Conservation (phyloP, 2,113 vertebrate species). For the Callocephalon fimbriatum region DNA sequence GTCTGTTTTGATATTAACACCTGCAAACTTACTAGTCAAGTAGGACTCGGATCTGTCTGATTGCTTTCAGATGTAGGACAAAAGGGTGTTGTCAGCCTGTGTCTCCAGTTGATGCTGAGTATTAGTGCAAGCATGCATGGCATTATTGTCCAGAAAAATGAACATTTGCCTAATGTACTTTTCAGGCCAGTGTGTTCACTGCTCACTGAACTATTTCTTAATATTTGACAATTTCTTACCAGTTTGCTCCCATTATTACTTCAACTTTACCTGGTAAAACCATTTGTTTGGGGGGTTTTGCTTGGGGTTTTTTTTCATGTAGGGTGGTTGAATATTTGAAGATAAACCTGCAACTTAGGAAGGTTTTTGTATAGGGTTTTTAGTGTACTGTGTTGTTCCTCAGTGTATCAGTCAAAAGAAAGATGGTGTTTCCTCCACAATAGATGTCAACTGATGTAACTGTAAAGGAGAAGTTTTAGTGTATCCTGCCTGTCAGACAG, state of each 20-base stretch:
- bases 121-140: background rate
- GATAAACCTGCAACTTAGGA: background rate
- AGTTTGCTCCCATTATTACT: background rate
- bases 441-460: background rate
- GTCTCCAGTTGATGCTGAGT: background rate
- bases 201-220: background rate
- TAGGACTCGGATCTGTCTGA: slow-evolving; percentile 1
- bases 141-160: background rate
- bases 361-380: background rate
- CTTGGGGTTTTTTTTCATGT: background rate
- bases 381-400: background rate
- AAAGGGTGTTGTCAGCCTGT: background rate
- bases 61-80: slow-evolving; percentile 25
- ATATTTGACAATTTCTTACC: background rate
- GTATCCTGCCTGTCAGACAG: background rate
- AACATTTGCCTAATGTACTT: background rate
- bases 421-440: background rate
- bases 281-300: background rate
- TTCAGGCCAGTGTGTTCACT: background rate
- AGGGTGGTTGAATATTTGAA: background rate
- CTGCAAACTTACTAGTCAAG: slow-evolving; percentile 4
- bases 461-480: background rate
- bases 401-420: background rate
- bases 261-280: background rate
- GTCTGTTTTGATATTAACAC: slow-evolving; percentile 62